These are phyloP conservation scores for Sceliomorpha sp. DNA, from an alignment of 2,888 invertebrate species.

Conservation along the genomic window DNA sequence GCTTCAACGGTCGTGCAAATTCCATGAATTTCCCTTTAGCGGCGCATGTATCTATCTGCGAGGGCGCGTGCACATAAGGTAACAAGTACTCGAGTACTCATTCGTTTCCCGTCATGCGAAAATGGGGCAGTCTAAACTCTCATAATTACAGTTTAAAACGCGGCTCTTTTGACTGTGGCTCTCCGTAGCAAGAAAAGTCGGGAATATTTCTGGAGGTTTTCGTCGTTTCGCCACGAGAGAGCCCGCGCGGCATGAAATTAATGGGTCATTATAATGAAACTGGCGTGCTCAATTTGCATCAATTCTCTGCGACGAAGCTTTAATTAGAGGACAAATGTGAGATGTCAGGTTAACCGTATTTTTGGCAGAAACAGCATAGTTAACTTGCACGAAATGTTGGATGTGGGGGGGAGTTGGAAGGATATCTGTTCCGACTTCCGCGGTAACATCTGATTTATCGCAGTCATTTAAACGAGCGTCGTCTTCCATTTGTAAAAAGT, in stretches of 20 bases:
- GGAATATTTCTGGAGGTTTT: slow-evolving; percentile 30
- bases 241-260: slow-evolving; percentile 24
- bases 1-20: slow-evolving; percentile 47
- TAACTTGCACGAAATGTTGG: no score
- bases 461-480: no score
- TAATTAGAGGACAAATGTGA: background rate
- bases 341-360: background rate
- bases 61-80: slow-evolving; percentile 29
- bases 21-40: slow-evolving; percentile 45
- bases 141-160: slow-evolving; percentile 50
- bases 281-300: slow-evolving; percentile 20
- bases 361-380: no score
- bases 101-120: slow-evolving; percentile 44
- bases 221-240: slow-evolving; percentile 17
- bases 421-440: no score
- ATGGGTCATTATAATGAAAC: slow-evolving; percentile 24
- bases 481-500: no score
- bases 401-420: no score
- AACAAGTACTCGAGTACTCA: slow-evolving; percentile 19
- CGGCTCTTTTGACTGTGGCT: slow-evolving; percentile 30
- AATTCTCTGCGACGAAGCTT: slow-evolving; percentile 13
- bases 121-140: slow-evolving; percentile 36
- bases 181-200: slow-evolving; percentile 11
- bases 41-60: slow-evolving; percentile 26
- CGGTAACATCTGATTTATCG: no score